These are phyloP conservation scores for Perca flavescens DNA, from an alignment of 2,113 vertebrate species.

Conservation along the genomic window DNA sequence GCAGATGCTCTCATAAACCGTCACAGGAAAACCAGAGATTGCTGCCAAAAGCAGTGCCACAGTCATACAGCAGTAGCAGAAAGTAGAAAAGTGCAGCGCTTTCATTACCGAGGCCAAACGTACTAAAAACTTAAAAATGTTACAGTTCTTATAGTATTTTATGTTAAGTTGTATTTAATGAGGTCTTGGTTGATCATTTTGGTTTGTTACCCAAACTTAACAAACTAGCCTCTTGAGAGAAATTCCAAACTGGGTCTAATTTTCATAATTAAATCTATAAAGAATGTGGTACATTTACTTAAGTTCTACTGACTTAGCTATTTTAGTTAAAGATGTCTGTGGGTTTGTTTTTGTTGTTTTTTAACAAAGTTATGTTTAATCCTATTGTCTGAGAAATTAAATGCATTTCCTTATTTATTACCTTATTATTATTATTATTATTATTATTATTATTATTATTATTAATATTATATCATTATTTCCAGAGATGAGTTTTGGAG, in stretches of 20 bases:
- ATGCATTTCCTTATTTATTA: too few relatives aligned
- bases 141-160: neutral
- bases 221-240: neutral
- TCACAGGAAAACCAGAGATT: slow-evolving; percentile 19
- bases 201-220: neutral
- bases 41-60: slow-evolving; percentile 27
- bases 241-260: neutral
- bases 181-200: slow-evolving; percentile 4
- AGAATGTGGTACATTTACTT: neutral
- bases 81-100: slow-evolving; percentile 14
- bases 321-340: too few relatives aligned
- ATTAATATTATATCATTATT: too few relatives aligned
- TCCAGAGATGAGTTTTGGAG: too few relatives aligned
- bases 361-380: too few relatives aligned
- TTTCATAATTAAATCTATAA: neutral
- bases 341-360: too few relatives aligned
- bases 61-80: neutral
- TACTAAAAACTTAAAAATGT: neutral
- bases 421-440: too few relatives aligned
- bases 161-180: neutral
- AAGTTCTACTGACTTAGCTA: too few relatives aligned
- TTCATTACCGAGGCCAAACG: slow-evolving; percentile 20
- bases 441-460: too few relatives aligned
- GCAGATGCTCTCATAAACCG: slow-evolving; percentile 46
- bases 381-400: too few relatives aligned